Percentiles rank a stretch among this genome's conserved stretches.
Conservation (phyloP, 1,140 invertebrate species). For the Neodiprion fabricii region DNA sequence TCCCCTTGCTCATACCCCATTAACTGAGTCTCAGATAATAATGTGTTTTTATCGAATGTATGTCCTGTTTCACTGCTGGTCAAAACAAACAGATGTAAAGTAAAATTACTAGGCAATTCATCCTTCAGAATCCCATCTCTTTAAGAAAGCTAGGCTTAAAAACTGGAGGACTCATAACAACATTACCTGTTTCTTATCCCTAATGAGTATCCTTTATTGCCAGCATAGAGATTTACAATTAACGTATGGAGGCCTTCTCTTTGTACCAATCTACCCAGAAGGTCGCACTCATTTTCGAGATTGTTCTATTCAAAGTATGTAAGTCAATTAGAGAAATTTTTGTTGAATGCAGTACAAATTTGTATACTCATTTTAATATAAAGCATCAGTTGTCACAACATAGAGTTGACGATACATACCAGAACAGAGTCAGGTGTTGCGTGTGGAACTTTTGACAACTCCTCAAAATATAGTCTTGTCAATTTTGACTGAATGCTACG, state of each 20-base stretch:
- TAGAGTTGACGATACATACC: conserved; percentile 38
- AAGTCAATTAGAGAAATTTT: background rate
- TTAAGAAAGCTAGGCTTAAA: conserved; percentile 22
- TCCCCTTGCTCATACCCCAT: conserved; percentile 82
- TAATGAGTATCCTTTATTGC: conserved; percentile 90
- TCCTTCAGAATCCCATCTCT: conserved; percentile 29
- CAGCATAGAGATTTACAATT: conserved; percentile 89
- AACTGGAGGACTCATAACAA: background rate
- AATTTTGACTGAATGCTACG: conserved; percentile 57
- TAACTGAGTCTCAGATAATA: conserved; percentile 73
- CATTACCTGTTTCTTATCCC: conserved; percentile 68
- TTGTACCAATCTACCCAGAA: conserved; percentile 84
- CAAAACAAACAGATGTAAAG: conserved; percentile 20
- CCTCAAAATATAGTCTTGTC: conserved; percentile 58
- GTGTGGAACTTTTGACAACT: conserved; percentile 55
- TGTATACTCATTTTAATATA: background rate
- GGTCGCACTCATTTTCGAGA: conserved; percentile 76
- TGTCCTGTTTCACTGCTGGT: conserved; percentile 51
- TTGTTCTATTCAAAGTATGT: conserved; percentile 62
- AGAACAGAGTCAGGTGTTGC: conserved; percentile 58
- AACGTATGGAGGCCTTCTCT: conserved; percentile 86
- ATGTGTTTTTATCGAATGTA: conserved; percentile 64
- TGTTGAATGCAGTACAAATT: background rate
- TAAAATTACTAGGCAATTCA: conserved; percentile 25
- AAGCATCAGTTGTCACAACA: background rate